Evolutionary conservation across 2,888 invertebrate species (phyloP), one percentile per base, ranked within the genome.

Genomic region (Polydrusus cervinus): DNA sequence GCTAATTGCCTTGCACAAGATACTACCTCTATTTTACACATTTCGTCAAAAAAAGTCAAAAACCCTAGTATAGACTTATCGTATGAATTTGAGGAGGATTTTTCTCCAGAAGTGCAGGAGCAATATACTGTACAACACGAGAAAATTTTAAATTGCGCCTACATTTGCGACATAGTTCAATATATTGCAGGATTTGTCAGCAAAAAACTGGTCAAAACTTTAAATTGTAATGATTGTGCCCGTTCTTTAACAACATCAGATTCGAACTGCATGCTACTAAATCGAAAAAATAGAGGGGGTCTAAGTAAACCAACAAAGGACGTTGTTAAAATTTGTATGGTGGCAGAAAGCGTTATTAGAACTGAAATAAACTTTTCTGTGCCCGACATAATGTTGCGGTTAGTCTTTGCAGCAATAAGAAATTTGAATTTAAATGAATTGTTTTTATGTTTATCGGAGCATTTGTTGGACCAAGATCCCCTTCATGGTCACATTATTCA

Each of bases 161-260:
- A 74, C 18, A 38, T 62, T 45, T 60, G 14, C 45, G 62, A 73
- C 62, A 49, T 76, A 30, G 64, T 73, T 14, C 16, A 68, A 55
- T 74, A 76, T 57, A 77, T 77, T 40, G 66, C 74, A 16, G 71
- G 71, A n/a, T 75, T 77, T 67, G 38, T 77, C 5, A 62, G 67
- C 38, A 62, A 25, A 47, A 74, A 66, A 60, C 20, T 74, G 30
- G 40, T 60, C 30, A 55, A 55, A 62, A 18, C 14, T 34, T 60
- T 76, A 38, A 75, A 75, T 43, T 75, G 75, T 30, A 47, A 75
- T 20, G 66, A 51, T 20, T 75, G 65, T 53, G 55, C 65, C 25
- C 9, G 11, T 40, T 11, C 49, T 6, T 40, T 68, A 45, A 64
- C 43, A 20, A 18, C 16, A n/a, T 10, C 1, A 14, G 14, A 53